Percentiles rank a stretch among this genome's conserved stretches.
Conservation (phyloP, 2,888 invertebrate species). For the Rotaria sp. region DNA sequence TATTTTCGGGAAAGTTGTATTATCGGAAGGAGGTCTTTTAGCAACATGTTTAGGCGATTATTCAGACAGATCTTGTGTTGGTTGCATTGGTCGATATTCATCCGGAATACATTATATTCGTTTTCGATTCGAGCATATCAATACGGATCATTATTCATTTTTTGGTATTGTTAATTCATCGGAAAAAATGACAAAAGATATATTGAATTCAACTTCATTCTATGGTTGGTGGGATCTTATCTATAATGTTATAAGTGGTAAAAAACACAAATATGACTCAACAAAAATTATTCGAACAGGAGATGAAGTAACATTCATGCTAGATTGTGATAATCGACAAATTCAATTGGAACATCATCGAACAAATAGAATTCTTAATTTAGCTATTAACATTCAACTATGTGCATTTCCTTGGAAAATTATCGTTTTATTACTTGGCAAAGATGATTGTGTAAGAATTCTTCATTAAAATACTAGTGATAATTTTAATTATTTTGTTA, state of each 20-base stretch:
- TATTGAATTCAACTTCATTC: neutral
- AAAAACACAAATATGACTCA: neutral
- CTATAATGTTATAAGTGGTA: neutral
- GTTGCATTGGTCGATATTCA: neutral
- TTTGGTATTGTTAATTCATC: neutral
- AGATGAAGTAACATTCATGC: neutral
- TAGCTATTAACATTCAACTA: neutral
- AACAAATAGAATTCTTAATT: neutral
- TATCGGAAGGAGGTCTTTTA: neutral
- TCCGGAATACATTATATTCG: neutral
- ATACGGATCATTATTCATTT: neutral
- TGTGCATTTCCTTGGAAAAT: constrained; percentile 29
- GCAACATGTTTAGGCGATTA: neutral
- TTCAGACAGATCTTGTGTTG: neutral
- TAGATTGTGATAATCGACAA: neutral
- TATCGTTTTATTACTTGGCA: neutral
- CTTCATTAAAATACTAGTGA: neutral
- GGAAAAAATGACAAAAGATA: neutral
- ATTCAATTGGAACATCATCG: constrained; percentile 6
- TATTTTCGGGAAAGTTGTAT: neutral
- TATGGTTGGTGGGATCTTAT: neutral
- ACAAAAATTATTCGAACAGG: neutral
- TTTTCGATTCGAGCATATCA: neutral
- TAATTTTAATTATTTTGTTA: too few relatives aligned
- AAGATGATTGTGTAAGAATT: constrained; percentile 1